Evolutionary conservation across 2,888 invertebrate species (phyloP).

Genomic region (Orthosia incerta): DNA sequence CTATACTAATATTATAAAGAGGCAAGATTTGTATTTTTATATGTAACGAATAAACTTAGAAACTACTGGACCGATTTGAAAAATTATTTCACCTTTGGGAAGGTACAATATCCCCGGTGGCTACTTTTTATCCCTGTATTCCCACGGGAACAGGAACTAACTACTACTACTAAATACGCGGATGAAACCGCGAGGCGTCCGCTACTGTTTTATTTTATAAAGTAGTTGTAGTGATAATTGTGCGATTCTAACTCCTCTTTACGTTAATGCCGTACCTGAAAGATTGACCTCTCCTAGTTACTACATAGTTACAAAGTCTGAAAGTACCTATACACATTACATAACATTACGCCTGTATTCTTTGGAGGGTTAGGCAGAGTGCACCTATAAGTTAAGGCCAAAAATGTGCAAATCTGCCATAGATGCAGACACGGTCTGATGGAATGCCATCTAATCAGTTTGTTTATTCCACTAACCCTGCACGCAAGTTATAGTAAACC

Average conservation of each 20-base stretch:
- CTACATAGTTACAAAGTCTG: not conserved
- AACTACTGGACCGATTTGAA: too few species aligned
- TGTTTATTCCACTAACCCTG: constrained; percentile 50
- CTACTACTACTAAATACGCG: too few species aligned
- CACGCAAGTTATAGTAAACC: constrained; percentile 53
- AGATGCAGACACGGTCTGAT: constrained; percentile 35
- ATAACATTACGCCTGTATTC: too few species aligned
- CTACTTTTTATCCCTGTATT: too few species aligned
- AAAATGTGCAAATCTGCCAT: not conserved
- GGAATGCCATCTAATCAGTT: constrained; percentile 39
- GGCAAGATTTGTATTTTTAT: too few species aligned
- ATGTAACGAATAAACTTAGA: too few species aligned
- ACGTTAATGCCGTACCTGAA: not conserved
- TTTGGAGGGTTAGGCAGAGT: not conserved
- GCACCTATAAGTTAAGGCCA: not conserved
- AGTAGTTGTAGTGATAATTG: not conserved
- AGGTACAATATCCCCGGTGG: too few species aligned
- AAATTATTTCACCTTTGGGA: too few species aligned
- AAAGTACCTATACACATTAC: not conserved
- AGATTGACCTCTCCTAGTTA: not conserved
- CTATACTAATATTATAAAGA: too few species aligned
- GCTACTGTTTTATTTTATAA: too few species aligned
- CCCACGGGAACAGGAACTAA: too few species aligned
- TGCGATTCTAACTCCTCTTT: not conserved
- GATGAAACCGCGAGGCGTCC: too few species aligned